These are phyloP conservation scores for Cynodonichthys magdalenae DNA, from an alignment of 2,797 vertebrate species.

Conservation along the genomic window DNA sequence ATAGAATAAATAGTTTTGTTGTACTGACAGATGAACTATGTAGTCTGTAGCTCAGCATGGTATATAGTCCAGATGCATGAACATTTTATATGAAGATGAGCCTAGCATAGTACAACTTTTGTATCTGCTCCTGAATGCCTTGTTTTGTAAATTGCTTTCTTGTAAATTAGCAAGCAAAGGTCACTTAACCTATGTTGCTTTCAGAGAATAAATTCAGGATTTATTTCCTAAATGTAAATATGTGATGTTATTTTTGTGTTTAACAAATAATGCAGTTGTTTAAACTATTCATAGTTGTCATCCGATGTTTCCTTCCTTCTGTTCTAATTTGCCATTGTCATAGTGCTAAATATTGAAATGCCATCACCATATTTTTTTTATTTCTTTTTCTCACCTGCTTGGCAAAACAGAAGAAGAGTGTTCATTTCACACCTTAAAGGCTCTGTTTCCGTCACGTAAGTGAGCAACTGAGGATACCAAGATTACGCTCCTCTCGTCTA, in stretches of 20 bases:
- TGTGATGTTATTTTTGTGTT: conserved; percentile 78
- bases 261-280: conserved; percentile 78
- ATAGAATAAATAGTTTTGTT: conserved; percentile 83
- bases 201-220: conserved; percentile 71
- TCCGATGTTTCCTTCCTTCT: conserved; percentile 70
- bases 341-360: conserved; percentile 84
- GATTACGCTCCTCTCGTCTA: conserved; percentile 83
- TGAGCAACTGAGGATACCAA: conserved; percentile 99
- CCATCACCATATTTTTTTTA: conserved; percentile 90
- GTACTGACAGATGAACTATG: conserved; percentile 76
- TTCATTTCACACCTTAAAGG: conserved; percentile 99
- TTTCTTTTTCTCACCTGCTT: conserved; percentile 97
- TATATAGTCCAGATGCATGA: conserved; percentile 78
- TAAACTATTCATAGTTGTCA: conserved; percentile 71
- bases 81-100: conserved; percentile 70
- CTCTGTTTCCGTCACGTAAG: conserved; percentile 99
- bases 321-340: conserved; percentile 80
- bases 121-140: conserved; percentile 79
- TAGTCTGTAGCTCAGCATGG: conserved; percentile 83
- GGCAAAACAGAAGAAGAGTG: conserved; percentile 99
- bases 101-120: conserved; percentile 75
- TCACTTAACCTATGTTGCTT: conserved; percentile 72
- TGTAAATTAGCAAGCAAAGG: conserved; percentile 78
- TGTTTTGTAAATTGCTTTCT: conserved; percentile 83
- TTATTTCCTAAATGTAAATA: conserved; percentile 74